Evolutionary conservation across 2,888 invertebrate genomes (phyloP).

Genomic region (Drosophila macrothrix): DNA sequence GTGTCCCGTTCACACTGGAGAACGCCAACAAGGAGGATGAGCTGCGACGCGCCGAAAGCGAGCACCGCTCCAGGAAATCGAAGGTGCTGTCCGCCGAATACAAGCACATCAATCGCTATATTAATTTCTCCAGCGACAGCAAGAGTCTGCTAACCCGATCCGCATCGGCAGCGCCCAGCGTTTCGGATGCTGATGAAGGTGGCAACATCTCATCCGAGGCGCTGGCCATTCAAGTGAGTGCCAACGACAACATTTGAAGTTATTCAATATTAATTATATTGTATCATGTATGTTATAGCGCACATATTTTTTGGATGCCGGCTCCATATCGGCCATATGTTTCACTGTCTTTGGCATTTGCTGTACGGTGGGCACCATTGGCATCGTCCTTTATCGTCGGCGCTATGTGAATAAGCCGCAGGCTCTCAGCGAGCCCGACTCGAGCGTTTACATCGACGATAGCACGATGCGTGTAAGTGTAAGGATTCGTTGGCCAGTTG

Average conservation of each 20-base stretch:
- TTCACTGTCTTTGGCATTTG: slow-evolving; percentile 89
- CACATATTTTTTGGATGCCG: slow-evolving; percentile 86
- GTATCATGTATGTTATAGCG: slow-evolving; percentile 52
- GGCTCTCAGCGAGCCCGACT: slow-evolving; percentile 93
- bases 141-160: slow-evolving; percentile 83
- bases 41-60: slow-evolving; percentile 77
- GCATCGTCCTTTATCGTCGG: slow-evolving; percentile 89
- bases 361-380: slow-evolving; percentile 88
- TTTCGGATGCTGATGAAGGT: slow-evolving; percentile 72
- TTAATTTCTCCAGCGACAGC: slow-evolving; percentile 81
- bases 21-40: slow-evolving; percentile 83
- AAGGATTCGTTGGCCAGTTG: slow-evolving; percentile 83
- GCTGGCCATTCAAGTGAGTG: slow-evolving; percentile 79
- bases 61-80: slow-evolving; percentile 82
- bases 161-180: slow-evolving; percentile 75
- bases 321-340: slow-evolving; percentile 89
- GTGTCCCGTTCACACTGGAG: slow-evolving; percentile 80
- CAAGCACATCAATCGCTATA: slow-evolving; percentile 80
- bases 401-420: slow-evolving; percentile 93
- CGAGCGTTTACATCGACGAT: slow-evolving; percentile 94
- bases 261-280: not conserved
- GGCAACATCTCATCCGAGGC: slow-evolving; percentile 84
- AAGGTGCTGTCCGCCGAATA: slow-evolving; percentile 83
- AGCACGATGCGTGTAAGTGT: slow-evolving; percentile 91
- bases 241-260: not conserved